Base-by-base conservation (phyloP, 2,888 invertebrate genomes). In the Oscheius sp. region DNA sequence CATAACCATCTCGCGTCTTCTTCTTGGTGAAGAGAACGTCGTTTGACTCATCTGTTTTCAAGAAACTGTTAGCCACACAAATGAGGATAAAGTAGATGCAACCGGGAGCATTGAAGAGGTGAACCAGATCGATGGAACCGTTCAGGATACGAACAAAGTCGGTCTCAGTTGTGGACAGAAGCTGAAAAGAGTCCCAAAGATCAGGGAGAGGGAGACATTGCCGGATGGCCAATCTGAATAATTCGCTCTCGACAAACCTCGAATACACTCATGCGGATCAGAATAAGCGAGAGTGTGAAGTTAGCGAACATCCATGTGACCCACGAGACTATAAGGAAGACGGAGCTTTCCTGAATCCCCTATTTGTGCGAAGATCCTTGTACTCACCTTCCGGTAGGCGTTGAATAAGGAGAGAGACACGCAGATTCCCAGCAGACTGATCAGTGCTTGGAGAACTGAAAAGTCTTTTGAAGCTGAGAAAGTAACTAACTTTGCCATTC, bases 271-370 rank as follows among this genome's bases (percentile, higher is more conserved):
- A 53, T 59, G 48, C 70, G 74, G 21, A 74, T 21, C 29, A 74
- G 50, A 47, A 70, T 35, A 29, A 74, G 62, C 11, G 74, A 70
- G 21, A 74, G 48, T n/a, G 62, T 60, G 51, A 74, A 63, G 50
- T 74, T 74, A 47, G 70, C 57, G 53, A 74, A 70, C 74, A 74
- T 74, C 74, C 74, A 74, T 9, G 63, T 53, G 10, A 74, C 11
- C 74, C 74, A 74, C 3, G 74, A 74, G 32, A 60, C 32, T n/a
- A 62, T 60, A 7, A 74, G 35, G 13, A 74, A 55, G 13, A 32
- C 37, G 13, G 70, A 48, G 42, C 63, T 57, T 29, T 70, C 62
- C 74, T 74, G 59, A 70, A 70, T 32, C 11, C 11, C 13, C 48
- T 35, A 37, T 7, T n/a, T 13, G 32, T 2, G 32, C 7, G 1